Evolutionary conservation across 1,140 invertebrate genomes (phyloP).

Genomic region (Ridgeia piscesae): DNA sequence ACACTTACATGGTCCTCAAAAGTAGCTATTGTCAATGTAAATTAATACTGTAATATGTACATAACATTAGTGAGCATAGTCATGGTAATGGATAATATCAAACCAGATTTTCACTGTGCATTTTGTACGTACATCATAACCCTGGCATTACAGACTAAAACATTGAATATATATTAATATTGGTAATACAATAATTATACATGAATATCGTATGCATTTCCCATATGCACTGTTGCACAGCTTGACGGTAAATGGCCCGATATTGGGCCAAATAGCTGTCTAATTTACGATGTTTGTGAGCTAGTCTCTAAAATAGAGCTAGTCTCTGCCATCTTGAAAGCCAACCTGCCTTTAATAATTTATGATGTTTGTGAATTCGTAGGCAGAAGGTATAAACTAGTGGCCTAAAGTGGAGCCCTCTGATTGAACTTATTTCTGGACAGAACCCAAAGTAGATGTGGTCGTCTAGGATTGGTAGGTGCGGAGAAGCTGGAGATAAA

Average conservation of each 20-base stretch:
- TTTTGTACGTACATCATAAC: too few relatives aligned
- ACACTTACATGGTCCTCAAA: too few relatives aligned
- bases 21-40: too few relatives aligned
- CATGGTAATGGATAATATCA: too few relatives aligned
- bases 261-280: not conserved
- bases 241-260: not conserved
- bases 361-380: not conserved
- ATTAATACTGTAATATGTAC: too few relatives aligned
- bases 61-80: too few relatives aligned
- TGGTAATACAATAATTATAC: not conserved
- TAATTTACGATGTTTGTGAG: not conserved
- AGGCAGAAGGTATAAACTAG: not conserved
- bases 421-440: not conserved
- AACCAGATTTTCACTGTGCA: too few relatives aligned
- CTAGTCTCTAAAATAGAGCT: not conserved
- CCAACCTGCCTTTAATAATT: not conserved
- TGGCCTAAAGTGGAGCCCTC: not conserved
- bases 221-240: not conserved
- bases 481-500: too few relatives aligned
- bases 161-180: too few relatives aligned
- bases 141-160: too few relatives aligned
- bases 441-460: not conserved
- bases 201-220: not conserved
- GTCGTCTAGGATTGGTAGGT: too few relatives aligned
- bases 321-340: not conserved